Evolutionary conservation across 2,113 vertebrate species (phyloP).

Genomic region (Seriola dumerili): DNA sequence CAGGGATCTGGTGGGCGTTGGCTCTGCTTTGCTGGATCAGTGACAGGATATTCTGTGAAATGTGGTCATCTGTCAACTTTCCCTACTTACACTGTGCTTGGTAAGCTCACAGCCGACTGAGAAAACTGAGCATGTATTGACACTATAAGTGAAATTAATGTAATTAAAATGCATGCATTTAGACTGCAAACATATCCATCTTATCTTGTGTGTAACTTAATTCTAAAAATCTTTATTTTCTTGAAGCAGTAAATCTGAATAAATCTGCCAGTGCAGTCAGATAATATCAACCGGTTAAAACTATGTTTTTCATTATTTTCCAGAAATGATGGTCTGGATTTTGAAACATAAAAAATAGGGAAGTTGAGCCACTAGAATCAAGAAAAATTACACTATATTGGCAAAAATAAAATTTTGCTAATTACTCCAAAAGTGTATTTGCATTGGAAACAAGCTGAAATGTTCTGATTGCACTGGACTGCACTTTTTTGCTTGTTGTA

Average conservation of each 20-base stretch:
- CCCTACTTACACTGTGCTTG: slow-evolving; percentile 97
- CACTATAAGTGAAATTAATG: not conserved
- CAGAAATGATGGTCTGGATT: not conserved
- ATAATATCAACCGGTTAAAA: not conserved
- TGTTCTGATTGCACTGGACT: not conserved
- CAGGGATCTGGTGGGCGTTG: slow-evolving; percentile 96
- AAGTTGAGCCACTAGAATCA: not conserved
- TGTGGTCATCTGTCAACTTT: slow-evolving; percentile 96
- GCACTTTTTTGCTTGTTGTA: not conserved
- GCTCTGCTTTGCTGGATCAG: slow-evolving; percentile 98
- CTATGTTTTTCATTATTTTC: not conserved
- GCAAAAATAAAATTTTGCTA: not conserved
- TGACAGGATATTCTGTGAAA: slow-evolving; percentile 95
- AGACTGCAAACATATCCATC: not conserved
- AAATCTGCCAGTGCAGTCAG: not conserved
- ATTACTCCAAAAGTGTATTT: not conserved
- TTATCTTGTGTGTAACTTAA: not conserved
- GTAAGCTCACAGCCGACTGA: slow-evolving; percentile 81
- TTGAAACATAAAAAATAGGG: not conserved
- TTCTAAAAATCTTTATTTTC: not conserved
- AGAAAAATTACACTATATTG: not conserved
- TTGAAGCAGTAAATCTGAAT: not conserved
- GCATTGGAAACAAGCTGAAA: not conserved
- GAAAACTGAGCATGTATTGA: not conserved
- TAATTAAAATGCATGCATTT: not conserved